Percentiles rank a stretch among this genome's conserved stretches.
Evolutionary conservation across 2,888 invertebrate species (phyloP).

Genomic region (Eupsilia transversa): DNA sequence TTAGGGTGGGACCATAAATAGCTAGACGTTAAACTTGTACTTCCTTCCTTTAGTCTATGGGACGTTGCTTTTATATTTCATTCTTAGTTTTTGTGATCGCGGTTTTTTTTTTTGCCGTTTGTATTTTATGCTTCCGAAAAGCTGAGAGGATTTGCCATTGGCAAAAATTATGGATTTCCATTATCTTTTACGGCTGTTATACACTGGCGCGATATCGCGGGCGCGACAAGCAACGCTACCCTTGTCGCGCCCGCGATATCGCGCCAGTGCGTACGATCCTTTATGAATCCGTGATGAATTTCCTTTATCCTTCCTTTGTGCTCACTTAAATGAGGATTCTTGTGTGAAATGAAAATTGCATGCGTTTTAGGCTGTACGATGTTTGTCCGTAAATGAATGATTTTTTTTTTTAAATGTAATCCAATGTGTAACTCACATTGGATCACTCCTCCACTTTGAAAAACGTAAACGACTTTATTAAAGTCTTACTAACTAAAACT

Average conservation of each 20-base stretch:
- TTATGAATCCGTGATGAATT: no score
- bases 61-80: background rate
- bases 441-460: background rate
- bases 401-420: no score
- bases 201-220: no score
- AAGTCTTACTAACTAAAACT: background rate
- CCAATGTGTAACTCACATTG: background rate
- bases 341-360: no score
- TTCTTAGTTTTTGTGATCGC: background rate
- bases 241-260: no score
- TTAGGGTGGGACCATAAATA: conserved; percentile 30
- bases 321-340: background rate
- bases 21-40: background rate
- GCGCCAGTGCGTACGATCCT: no score
- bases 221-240: no score
- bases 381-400: background rate
- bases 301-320: background rate
- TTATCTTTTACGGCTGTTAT: background rate
- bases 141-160: background rate
- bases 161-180: background rate
- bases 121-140: background rate
- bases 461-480: background rate
- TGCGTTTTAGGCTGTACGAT: no score
- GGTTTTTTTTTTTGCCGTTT: no score
- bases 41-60: background rate